phyloP scores from a whole-genome alignment of 1,140 invertebrate genomes.

The Arion vulgaris region DNA sequence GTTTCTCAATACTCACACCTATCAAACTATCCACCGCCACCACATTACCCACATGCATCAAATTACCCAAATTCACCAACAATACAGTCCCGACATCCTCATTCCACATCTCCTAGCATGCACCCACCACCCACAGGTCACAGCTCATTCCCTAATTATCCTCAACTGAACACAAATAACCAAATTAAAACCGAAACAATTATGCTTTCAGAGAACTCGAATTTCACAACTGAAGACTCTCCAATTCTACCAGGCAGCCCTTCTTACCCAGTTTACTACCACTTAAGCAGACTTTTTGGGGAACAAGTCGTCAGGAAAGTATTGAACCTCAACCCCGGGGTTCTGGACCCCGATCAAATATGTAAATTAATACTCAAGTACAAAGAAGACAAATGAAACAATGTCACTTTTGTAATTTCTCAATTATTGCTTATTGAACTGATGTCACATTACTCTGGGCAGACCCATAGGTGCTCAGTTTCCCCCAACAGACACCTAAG shows the following conservation, averaged over 20 bases:
- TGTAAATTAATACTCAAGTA: conserved; percentile 74
- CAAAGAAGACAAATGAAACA: not conserved
- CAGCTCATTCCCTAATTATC: not conserved
- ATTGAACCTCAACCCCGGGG: conserved; percentile 88
- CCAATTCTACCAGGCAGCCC: conserved; percentile 77
- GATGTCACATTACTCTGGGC: too few species aligned
- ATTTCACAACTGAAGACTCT: conserved; percentile 58
- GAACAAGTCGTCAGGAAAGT: conserved; percentile 88
- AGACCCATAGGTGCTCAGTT: too few species aligned
- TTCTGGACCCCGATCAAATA: conserved; percentile 89
- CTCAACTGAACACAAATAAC: not conserved
- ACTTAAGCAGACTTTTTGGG: conserved; percentile 89
- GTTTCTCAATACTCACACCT: not conserved
- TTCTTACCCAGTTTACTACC: conserved; percentile 84
- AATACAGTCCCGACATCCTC: not conserved
- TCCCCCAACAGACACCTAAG: too few species aligned
- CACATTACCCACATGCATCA: too few species aligned
- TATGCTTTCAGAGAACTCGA: not conserved
- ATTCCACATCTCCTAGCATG: not conserved
- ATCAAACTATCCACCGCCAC: not conserved
- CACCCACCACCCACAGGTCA: not conserved
- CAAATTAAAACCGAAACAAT: too few species aligned
- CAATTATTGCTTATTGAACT: too few species aligned
- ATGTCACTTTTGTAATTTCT: too few species aligned
- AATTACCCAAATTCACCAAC: not conserved